Conservation (phyloP, 1,140 invertebrate genomes). For the Anastrepha obliqua region DNA sequence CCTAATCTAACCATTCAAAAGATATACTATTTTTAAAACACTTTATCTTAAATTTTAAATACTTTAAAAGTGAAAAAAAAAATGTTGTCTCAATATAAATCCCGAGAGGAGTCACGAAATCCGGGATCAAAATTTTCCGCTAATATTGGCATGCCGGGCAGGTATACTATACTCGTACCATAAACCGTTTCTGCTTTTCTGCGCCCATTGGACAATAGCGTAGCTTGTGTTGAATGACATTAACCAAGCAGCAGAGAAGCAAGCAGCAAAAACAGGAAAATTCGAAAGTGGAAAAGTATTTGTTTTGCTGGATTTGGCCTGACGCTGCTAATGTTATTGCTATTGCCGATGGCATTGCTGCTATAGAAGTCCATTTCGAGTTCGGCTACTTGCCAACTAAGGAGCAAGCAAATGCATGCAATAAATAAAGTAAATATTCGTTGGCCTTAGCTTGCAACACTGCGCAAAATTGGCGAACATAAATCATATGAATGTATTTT, state of each 20-base stretch:
- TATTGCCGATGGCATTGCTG: not conserved
- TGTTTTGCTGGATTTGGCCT: not conserved
- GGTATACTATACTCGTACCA: no score
- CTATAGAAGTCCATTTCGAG: not conserved
- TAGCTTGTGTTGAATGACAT: no score
- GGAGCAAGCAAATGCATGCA: not conserved
- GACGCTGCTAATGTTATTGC: not conserved
- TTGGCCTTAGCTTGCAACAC: not conserved
- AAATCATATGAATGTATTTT: constrained; percentile 5
- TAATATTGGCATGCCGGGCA: no score
- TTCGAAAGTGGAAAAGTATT: not conserved
- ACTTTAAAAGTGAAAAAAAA: no score
- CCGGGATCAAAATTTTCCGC: no score
- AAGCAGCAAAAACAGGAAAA: not conserved
- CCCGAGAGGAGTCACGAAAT: no score
- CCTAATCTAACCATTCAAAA: no score
- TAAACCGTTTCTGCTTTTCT: no score
- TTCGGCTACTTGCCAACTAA: not conserved
- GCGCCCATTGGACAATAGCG: no score
- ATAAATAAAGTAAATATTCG: not conserved
- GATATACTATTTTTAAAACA: no score
- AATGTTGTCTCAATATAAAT: no score
- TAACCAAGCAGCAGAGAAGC: not conserved
- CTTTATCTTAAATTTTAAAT: no score
- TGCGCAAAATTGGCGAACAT: not conserved